A percentile compares a stretch with the other conserved stretches of the same genome.
Evolutionary conservation across 2,113 vertebrate species (phyloP).

Genomic region (Ailuropoda melanoleuca): DNA sequence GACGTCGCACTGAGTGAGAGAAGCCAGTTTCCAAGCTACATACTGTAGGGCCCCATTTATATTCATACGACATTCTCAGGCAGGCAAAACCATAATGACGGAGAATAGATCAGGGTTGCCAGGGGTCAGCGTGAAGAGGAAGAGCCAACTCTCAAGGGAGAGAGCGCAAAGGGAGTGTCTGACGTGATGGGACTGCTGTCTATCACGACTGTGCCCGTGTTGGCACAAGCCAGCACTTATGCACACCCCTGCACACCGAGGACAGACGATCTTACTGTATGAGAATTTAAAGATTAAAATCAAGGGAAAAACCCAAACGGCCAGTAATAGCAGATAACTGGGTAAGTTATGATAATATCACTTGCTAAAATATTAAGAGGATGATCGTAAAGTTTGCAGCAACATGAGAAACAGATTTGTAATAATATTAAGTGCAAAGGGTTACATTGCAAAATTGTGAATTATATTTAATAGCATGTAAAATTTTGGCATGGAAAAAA

Average conservation of each 20-base stretch:
- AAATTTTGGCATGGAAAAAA: not conserved
- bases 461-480: not conserved
- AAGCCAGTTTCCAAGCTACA: fast-evolving
- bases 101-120: not conserved
- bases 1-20: not conserved
- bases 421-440: too few relatives aligned
- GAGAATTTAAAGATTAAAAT: not conserved
- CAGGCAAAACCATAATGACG: fast-evolving
- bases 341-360: too few relatives aligned
- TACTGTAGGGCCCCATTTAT: fast-evolving
- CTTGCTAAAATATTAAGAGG: not conserved
- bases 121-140: not conserved
- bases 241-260: too few relatives aligned
- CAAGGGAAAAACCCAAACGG: not conserved
- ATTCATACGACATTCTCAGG: not conserved
- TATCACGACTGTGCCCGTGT: fast-evolving
- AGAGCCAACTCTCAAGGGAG: fast-evolving
- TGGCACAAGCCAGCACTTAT: fast-evolving
- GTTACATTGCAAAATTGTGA: not conserved
- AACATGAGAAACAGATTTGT: not conserved
- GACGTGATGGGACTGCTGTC: fast-evolving
- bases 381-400: too few relatives aligned
- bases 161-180: fast-evolving
- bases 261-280: fast-evolving
- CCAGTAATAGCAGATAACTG: not conserved